Conservation (phyloP, 2,888 invertebrate species). For the Acanthosepion esculentum region DNA sequence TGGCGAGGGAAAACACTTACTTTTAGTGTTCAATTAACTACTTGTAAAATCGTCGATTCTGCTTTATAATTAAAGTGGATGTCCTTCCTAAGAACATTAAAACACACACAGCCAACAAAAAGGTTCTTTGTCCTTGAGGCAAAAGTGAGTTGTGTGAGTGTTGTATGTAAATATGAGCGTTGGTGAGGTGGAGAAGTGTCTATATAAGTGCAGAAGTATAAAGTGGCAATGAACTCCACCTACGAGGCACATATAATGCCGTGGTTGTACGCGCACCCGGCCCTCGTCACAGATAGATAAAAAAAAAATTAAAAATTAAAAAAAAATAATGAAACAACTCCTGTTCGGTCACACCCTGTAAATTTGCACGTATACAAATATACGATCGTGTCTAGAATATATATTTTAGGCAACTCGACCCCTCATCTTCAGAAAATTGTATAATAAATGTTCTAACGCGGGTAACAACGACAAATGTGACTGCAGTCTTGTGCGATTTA, state of each 20-base stretch:
- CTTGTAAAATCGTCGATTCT: too few species aligned
- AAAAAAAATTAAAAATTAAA: background rate
- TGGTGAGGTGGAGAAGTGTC: background rate
- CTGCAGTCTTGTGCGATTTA: too few species aligned
- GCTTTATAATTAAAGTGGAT: too few species aligned
- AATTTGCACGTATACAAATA: conserved; percentile 2
- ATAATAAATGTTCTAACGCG: background rate
- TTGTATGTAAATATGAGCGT: background rate
- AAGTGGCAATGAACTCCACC: background rate
- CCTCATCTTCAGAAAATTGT: background rate
- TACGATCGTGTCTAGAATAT: background rate
- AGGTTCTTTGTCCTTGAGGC: background rate
- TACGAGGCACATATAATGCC: background rate
- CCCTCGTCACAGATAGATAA: background rate
- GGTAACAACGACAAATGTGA: too few species aligned
- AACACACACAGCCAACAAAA: background rate
- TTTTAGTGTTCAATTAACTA: too few species aligned
- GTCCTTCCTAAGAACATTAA: too few species aligned
- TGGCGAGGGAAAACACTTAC: too few species aligned
- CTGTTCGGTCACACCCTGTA: background rate
- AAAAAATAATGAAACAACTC: background rate
- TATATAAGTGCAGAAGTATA: background rate
- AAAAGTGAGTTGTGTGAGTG: background rate
- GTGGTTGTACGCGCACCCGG: background rate
- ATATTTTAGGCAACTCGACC: background rate